Conservation (phyloP, 2,888 invertebrate genomes). For the Melanchra persicariae region DNA sequence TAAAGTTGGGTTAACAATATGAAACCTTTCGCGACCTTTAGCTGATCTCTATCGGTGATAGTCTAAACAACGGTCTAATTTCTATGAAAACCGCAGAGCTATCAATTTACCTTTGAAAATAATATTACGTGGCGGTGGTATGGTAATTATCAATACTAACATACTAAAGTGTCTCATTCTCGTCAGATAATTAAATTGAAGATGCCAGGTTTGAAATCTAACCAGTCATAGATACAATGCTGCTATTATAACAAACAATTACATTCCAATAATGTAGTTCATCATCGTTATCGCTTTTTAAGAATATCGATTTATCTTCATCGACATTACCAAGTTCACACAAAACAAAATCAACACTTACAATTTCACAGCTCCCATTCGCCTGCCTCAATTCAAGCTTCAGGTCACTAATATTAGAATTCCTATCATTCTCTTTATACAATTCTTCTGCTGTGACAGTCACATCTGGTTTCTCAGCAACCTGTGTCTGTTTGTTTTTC, state of each 20-base stretch:
- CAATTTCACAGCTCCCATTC: constrained; percentile 94
- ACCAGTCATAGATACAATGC: background rate
- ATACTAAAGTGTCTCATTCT: background rate
- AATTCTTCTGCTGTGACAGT: constrained; percentile 87
- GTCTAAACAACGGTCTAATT: background rate
- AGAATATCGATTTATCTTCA: background rate
- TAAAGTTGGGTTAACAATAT: background rate
- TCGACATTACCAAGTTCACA: background rate
- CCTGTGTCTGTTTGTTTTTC: constrained; percentile 88
- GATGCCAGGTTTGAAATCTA: background rate
- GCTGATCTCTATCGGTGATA: background rate
- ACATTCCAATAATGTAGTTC: background rate
- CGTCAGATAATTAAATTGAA: background rate
- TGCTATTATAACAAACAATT: background rate
- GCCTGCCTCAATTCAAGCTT: constrained; percentile 97
- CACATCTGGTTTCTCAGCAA: constrained; percentile 91
- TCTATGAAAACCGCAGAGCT: background rate
- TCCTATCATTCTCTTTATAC: constrained; percentile 95
- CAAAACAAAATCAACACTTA: constrained; percentile 79
- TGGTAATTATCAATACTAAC: background rate
- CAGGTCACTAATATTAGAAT: constrained; percentile 97
- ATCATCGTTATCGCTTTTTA: background rate
- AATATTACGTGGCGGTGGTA: background rate
- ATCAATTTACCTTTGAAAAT: background rate
- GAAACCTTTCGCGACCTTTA: background rate